Evolutionary conservation across 2,113 vertebrate species (phyloP).

Genomic region (Myrmecophaga tridactyla): DNA sequence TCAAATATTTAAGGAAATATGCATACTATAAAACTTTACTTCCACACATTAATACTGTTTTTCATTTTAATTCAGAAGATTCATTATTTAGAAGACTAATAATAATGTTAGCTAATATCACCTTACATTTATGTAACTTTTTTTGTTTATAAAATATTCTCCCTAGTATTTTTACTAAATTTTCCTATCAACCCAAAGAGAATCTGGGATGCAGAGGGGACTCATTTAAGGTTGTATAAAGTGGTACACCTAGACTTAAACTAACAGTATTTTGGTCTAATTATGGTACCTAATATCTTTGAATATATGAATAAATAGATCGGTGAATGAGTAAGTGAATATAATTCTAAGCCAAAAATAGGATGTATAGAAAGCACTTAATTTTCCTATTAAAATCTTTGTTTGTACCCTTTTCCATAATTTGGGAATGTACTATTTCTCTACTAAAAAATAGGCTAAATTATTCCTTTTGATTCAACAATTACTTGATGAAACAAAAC

Average conservation of each 20-base stretch:
- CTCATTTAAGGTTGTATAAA: background rate
- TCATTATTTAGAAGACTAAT: background rate
- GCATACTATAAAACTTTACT: background rate
- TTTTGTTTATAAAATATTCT: background rate
- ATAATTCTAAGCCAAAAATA: background rate
- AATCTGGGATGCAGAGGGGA: background rate
- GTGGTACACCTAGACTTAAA: background rate
- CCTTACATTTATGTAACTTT: background rate
- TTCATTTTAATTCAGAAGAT: background rate
- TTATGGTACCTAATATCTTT: background rate
- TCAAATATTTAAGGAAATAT: slow-evolving; percentile 43
- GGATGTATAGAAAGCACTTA: background rate
- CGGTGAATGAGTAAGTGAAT: background rate
- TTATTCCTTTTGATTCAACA: slow-evolving; percentile 7
- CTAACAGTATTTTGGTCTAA: background rate
- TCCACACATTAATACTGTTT: background rate
- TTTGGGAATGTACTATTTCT: background rate
- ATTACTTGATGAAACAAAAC: slow-evolving; percentile 3
- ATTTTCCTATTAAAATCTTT: slow-evolving; percentile 15
- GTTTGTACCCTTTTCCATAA: background rate
- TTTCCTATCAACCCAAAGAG: background rate
- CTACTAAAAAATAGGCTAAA: slow-evolving; percentile 29
- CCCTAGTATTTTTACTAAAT: background rate
- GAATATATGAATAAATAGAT: background rate
- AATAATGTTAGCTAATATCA: background rate